Evolutionary conservation across 2,888 invertebrate genomes (phyloP), one percentile per base, ranked within the genome.

Genomic region (Bhutanitis thaidina): DNA sequence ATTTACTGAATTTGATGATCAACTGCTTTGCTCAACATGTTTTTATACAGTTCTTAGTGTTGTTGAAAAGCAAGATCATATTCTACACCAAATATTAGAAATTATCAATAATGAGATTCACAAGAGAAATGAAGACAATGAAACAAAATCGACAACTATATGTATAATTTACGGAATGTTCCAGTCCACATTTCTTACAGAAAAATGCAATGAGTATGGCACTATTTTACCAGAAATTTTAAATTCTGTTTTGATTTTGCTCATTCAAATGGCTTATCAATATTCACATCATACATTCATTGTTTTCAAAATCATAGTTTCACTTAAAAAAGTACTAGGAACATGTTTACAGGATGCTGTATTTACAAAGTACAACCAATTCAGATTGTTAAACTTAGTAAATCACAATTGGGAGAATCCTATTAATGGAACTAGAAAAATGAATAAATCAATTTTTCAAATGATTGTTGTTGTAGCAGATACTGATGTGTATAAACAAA

Each of bases 381-480:
- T 77, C 7, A 78, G 70, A 57, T 60, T 92, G 34, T 71, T 92
- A 5, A 76, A 80, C 56, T 72, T 92, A 53, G 80, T 91, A 7
- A 91, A 90, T 62, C 90, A 92, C 41, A 93, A 92, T 63, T 93
- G 92, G 92, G 91, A 92, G 62, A 92, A 91, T 60, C 90, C 91
- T 15, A 80, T 92, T 8, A 85, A 86, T 52, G 91, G 91, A 46
- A 80, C 92, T 7, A 82, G 90, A 60, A 91, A 91, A 61, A 74
- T 90, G 36, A 92, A 91, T 59, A 80, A 84, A 54, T 68, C 62
- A 10, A 73, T 92, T 55, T 91, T 92, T 61, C 73, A 65, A 76
- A 89, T 64, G 56, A 71, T 75, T 39, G 60, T 87, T 49, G 64
- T 58, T 20, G 60, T 72, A 40, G 43, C 76, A 47, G 65, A 80